phyloP scores from a whole-genome alignment of 2,888 invertebrate species.

The Eupithecia vulgata region DNA sequence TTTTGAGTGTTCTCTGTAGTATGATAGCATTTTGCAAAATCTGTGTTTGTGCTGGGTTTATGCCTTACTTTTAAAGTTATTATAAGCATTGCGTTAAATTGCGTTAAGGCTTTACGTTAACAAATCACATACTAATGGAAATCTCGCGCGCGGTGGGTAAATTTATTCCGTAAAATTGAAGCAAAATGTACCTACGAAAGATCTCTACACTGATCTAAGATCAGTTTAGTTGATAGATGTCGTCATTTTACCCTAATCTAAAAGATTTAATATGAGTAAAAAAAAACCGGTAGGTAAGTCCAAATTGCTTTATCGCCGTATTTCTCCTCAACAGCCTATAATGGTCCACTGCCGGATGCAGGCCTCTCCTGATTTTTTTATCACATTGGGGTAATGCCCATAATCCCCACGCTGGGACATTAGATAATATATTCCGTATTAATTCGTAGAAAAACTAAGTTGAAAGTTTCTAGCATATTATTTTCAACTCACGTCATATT shows the following conservation, averaged over 20 bases:
- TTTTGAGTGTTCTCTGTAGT: neutral
- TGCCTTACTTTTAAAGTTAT: neutral
- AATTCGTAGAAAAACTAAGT: neutral
- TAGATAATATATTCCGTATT: neutral
- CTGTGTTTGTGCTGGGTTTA: neutral
- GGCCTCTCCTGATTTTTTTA: too few species aligned
- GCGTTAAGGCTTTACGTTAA: too few species aligned
- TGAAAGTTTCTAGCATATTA: neutral
- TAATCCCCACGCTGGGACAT: too few species aligned
- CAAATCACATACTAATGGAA: too few species aligned
- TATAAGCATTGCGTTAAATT: too few species aligned
- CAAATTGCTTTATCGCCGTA: neutral
- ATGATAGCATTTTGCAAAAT: neutral
- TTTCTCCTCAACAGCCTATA: too few species aligned
- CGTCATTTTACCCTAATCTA: neutral
- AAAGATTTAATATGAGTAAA: neutral
- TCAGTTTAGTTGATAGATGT: neutral
- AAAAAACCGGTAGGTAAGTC: neutral
- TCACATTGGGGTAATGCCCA: too few species aligned
- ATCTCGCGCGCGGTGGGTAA: too few species aligned
- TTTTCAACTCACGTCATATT: constrained; percentile 55
- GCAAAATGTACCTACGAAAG: neutral
- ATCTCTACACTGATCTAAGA: neutral
- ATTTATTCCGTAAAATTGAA: neutral
- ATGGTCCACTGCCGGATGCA: too few species aligned